Percentiles rank a stretch among this genome's conserved stretches.
These are phyloP conservation scores for Myotis yumanensis DNA, from an alignment of 2,113 vertebrate species.

Conservation along the genomic window DNA sequence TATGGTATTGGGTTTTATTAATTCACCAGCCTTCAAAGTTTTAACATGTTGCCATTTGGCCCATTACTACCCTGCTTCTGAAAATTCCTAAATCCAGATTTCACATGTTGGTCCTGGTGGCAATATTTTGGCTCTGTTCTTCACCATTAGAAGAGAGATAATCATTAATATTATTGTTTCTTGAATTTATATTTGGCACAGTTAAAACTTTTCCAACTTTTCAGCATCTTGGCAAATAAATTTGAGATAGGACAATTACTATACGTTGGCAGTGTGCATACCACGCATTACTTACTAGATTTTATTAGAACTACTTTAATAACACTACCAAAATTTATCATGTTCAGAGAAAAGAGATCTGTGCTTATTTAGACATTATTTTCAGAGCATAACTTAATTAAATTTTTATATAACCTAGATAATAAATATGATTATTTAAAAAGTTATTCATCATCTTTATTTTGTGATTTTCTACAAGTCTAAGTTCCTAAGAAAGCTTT, in stretches of 20 bases:
- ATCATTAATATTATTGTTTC: neutral
- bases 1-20: neutral
- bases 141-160: neutral
- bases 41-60: neutral
- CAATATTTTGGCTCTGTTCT: neutral
- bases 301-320: conserved; percentile 58
- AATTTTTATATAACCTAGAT: neutral
- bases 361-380: neutral
- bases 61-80: neutral
- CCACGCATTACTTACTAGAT: conserved; percentile 49
- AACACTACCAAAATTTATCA: neutral
- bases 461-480: neutral
- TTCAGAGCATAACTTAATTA: neutral
- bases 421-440: neutral
- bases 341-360: neutral
- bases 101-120: neutral
- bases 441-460: neutral
- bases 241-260: neutral
- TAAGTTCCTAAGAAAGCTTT: neutral
- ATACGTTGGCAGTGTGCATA: conserved; percentile 28
- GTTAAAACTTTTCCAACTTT: neutral
- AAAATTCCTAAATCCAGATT: neutral
- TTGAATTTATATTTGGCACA: neutral
- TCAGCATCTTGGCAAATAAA: conserved; percentile 25
- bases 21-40: neutral